Base-by-base conservation (phyloP, 2,888 invertebrate species). In the Hypena proboscidalis region DNA sequence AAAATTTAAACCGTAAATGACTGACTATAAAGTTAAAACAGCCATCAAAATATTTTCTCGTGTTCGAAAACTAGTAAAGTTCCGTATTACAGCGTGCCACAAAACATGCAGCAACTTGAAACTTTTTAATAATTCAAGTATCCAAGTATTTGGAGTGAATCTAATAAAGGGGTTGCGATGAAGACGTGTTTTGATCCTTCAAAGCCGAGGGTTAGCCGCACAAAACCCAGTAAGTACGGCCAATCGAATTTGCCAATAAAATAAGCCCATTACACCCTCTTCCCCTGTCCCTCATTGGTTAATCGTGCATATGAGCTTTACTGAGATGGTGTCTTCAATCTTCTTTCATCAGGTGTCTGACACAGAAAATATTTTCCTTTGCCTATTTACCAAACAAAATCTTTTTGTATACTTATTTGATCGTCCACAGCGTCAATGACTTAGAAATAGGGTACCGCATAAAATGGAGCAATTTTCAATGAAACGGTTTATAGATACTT, bases 221-320 rank as follows among this genome's bases (percentile, higher is more conserved):
- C 39, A 47, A 46, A 39, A 42, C 32, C 45, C 41, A 31, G 26
- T 42, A 30, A 51, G 47, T 41, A 46, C 41, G 43, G 35, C 38
- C 46, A 56, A 58, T 61, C 39, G 52, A 61, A 55, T 61, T 55
- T 41, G 34, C 48, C 42, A 49, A 61, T 61, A 55, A 61, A 61
- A 61, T 58, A 20, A 46, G 42, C 14, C 37, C 38, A 55, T 58
- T 58, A 49, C 41, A 32, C 36, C 43, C 39, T 44, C 34, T 42
- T 40, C 42, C 32, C 33, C 29, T 32, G 9, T 25, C 42, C 27
- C 50, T 49, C 36, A 26, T 21, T 56, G 58, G 32, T 58, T 45
- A 56, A 58, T 61, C 45, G 58, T 34, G 40, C 40, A 45, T 43
- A 49, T 13, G 35, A 38, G 34, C 43, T 35, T 50, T 42, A 33